Base-by-base conservation (phyloP, 2,113 vertebrate genomes). In the Trematocara macrostoma region DNA sequence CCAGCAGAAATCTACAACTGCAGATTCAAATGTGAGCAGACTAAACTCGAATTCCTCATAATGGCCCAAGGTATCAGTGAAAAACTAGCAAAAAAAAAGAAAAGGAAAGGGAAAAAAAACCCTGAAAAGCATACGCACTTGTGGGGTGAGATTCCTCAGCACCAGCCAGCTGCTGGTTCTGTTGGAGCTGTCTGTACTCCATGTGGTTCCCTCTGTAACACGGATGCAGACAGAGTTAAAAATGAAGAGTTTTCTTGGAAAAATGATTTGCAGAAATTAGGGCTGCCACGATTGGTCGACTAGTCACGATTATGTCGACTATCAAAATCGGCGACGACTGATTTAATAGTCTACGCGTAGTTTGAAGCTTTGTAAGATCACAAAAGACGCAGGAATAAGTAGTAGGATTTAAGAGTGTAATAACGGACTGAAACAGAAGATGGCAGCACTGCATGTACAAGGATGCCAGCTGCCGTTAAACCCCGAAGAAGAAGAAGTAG, bases 111-210 rank as follows among this genome's bases (percentile, higher is more conserved):
- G 2, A 5, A 51, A 18, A 3, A 10, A 15, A 34, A 11, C 26
- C 26, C 26, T 10, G 9, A 61, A 47, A 6, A 7, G 49, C 23
- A 16, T 5, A 87, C 89, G 1, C 95, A 99, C 99, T 97, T 99
- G 99, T 93, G 99, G 99, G 2, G 99, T 99, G 93, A 99, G 98
- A 95, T 99, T 99, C 87, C 99, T 97, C 89, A 99, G 96, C 84
- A 99, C 99, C 91, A 99, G 97, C 98, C 99, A 99, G 96, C 98
- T 99, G 97, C 97, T 99, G 86, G 97, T 98, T 92, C 99, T 98
- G 96, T 96, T 98, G 92, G 98, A 97, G 96, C 96, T 97, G 95
- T 99, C 98, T 14, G 98, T 97, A 87, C 98, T 99, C 99, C 99
- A 99, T 3, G 98, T 97, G 90, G 98, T 97, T 95, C 97, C 96